Percentiles rank a stretch among this genome's conserved stretches.
Conservation (phyloP, 1,140 invertebrate genomes). For the Wiebesia pumilae region DNA sequence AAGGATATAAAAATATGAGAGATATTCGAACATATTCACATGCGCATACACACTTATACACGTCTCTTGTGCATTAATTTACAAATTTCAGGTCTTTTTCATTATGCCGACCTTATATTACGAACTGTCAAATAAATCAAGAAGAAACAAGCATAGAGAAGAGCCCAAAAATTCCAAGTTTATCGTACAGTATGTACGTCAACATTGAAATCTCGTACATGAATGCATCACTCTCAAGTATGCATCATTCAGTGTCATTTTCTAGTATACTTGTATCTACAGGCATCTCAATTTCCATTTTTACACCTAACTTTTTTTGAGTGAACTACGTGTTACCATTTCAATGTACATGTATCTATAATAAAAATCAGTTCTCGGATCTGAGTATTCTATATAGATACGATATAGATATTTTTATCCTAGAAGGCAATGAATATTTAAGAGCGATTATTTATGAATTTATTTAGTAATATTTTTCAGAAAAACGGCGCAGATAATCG, state of each 20-base stretch:
- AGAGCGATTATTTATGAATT: not conserved
- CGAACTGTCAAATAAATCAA: constrained; percentile 45
- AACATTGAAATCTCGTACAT: not conserved
- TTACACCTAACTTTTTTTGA: not conserved
- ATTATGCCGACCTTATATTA: not conserved
- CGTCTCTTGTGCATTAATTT: not conserved
- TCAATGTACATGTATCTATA: not conserved
- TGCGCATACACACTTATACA: not conserved
- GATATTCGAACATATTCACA: not conserved
- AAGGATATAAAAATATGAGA: constrained; percentile 3
- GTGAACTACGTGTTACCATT: not conserved
- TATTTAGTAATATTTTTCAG: not conserved
- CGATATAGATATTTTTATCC: too few relatives aligned
- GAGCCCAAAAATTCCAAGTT: not conserved
- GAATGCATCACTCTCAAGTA: constrained; percentile 3
- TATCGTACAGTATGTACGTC: not conserved
- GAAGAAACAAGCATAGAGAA: not conserved
- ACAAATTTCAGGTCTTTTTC: constrained; percentile 30
- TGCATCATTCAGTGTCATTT: constrained; percentile 21
- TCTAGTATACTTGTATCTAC: constrained; percentile 4
- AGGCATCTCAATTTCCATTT: constrained; percentile 32
- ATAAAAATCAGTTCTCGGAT: not conserved
- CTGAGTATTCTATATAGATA: not conserved
- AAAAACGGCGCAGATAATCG: not conserved
- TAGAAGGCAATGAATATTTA: too few relatives aligned